Conservation (phyloP, 2,888 invertebrate species). For the Idaea aversata region DNA sequence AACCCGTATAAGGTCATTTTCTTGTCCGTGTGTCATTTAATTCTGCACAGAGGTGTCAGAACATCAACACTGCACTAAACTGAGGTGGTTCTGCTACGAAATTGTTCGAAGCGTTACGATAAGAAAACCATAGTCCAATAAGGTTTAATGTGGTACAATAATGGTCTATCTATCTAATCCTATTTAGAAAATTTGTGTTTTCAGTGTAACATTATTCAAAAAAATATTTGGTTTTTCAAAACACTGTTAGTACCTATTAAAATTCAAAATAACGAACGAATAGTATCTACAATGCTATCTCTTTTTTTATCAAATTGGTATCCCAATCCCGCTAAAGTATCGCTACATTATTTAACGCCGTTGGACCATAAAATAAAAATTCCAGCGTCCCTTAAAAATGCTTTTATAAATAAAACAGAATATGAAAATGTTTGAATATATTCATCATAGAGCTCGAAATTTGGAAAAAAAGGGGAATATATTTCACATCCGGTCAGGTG, state of each 20-base stretch:
- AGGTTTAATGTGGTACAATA: too few species aligned
- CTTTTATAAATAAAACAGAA: slow-evolving; percentile 1
- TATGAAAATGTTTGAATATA: slow-evolving; percentile 18
- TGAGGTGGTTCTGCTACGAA: too few species aligned
- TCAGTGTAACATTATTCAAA: too few species aligned
- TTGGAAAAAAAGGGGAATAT: slow-evolving; percentile 66
- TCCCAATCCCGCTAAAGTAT: not conserved
- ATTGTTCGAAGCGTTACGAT: too few species aligned
- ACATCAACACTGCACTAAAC: too few species aligned
- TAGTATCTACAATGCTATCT: not conserved
- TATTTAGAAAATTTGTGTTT: too few species aligned
- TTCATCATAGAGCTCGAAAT: slow-evolving; percentile 44
- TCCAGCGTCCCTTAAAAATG: not conserved
- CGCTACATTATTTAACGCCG: not conserved
- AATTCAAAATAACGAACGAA: not conserved
- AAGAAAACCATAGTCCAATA: too few species aligned
- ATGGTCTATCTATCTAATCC: too few species aligned
- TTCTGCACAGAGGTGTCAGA: too few species aligned
- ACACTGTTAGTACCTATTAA: not conserved
- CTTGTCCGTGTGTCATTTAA: too few species aligned
- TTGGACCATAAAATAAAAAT: not conserved
- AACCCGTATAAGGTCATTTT: too few species aligned
- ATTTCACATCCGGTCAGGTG: slow-evolving; percentile 80
- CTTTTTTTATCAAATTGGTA: not conserved
- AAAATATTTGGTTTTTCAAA: too few species aligned